Evolutionary conservation across 1,140 invertebrate species (phyloP), one percentile per base, ranked within the genome.

Genomic region (Drosophila simulans): DNA sequence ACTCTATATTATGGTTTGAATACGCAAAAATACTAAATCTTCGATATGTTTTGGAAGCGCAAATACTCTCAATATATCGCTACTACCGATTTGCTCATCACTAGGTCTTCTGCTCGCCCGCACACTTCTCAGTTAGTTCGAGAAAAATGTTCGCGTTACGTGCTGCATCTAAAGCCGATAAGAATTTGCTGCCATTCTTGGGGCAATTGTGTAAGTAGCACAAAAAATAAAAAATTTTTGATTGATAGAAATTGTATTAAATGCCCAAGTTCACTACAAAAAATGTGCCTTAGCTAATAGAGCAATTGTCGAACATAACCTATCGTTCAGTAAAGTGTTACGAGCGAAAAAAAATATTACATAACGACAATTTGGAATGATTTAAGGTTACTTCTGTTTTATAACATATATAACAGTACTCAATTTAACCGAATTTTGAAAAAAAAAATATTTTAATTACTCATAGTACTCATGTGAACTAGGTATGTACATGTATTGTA

Each of bases 61-160:
- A 31, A 31, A 31, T 31, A 31, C 31, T 31, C 31, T 31, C 8
- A 31, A 8, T 31, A 22, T 22, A 22, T 22, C 20, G 20, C 20
- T 2, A 22, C 20, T 22, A 22, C 20, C 20, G 20, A 22, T 22
- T 22, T 22, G 31, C 31, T 31, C 31, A 31, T 31, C 31, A 31
- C 31, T 31, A 31, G 31, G 31, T 10, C 7, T 31, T 31, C 8
- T 31, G 31, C 31, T 31, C 31, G 31, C 31, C 7, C 31, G 7
- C 31, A 31, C 31, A 31, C 7, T 31, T 31, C 8, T 10, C 31
- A 31, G 31, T 31, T 31, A 31, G 31, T 46, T 45, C 39, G 40
- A 64, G 37, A 64, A 89, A 80, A 84, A 88, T 88, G 84, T 89
- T 89, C 79, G 86, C 80, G 58, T 66, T 90, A 88, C 86, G 86